A percentile compares a stretch with the other conserved stretches of the same genome.
These are phyloP conservation scores for Oncorhynchus masou DNA, from an alignment of 2,113 vertebrate species.

Conservation along the genomic window DNA sequence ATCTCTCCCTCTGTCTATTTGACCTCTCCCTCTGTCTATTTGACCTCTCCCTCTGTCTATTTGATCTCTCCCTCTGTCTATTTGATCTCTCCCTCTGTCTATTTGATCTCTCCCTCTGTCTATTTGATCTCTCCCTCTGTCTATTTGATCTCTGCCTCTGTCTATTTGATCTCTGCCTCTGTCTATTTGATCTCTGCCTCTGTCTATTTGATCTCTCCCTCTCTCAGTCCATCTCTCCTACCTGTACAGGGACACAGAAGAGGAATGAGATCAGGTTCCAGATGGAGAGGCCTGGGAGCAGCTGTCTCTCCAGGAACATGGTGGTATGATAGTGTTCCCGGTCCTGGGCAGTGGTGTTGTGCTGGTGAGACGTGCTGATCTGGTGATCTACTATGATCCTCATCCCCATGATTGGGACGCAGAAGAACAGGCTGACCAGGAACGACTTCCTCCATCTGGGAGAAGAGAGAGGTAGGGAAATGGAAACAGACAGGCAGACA, in stretches of 20 bases:
- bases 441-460: slow-evolving; percentile 93
- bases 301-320: slow-evolving; percentile 90
- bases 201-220: too few relatives aligned
- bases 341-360: slow-evolving; percentile 78
- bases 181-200: accelerated
- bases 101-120: too few relatives aligned
- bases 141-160: too few relatives aligned
- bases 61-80: too few relatives aligned
- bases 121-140: too few relatives aligned
- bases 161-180: too few relatives aligned
- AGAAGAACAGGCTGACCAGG: slow-evolving; percentile 91
- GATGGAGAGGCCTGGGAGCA: slow-evolving; percentile 89
- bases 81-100: accelerated
- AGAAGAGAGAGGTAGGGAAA: too few relatives aligned
- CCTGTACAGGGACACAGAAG: slow-evolving; percentile 94
- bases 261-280: slow-evolving; percentile 96
- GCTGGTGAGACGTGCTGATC: slow-evolving; percentile 71
- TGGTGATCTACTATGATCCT: slow-evolving; percentile 90
- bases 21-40: accelerated
- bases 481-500: too few relatives aligned
- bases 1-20: too few relatives aligned
- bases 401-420: slow-evolving; percentile 94
- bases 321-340: slow-evolving; percentile 77
- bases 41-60: too few relatives aligned
- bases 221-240: slow-evolving; percentile 19